Percentiles rank a stretch among this genome's conserved stretches.
Evolutionary conservation across 2,797 vertebrate genomes (phyloP).

Genomic region (Allobates femoralis): DNA sequence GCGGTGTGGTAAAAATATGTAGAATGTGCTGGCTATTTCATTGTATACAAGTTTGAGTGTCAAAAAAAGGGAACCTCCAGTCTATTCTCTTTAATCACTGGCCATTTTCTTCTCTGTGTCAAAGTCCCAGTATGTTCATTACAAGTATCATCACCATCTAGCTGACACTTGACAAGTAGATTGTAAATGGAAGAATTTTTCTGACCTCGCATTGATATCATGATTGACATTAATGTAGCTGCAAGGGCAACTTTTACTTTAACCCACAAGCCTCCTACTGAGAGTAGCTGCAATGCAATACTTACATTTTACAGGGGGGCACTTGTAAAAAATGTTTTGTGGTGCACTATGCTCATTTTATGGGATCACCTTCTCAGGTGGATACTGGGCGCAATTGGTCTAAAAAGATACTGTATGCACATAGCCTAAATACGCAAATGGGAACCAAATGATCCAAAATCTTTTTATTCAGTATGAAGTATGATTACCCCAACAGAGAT

Average conservation of each 20-base stretch:
- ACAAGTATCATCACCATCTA: not conserved
- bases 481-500: no score
- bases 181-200: slow-evolving; percentile 2
- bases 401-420: no score
- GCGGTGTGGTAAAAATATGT: no score
- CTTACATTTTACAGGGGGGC: not conserved
- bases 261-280: not conserved
- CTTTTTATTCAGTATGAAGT: no score
- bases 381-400: no score
- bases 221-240: not conserved
- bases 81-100: not conserved
- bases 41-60: no score
- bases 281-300: not conserved
- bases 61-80: no score
- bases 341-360: no score
- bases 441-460: no score
- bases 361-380: no score
- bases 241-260: not conserved
- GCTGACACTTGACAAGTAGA: slow-evolving; percentile 1
- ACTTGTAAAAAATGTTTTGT: not conserved
- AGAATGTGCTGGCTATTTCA: no score
- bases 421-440: no score
- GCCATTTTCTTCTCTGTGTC: not conserved
- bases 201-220: not conserved
- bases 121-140: not conserved